Evolutionary conservation across 2,113 vertebrate genomes (phyloP).

Genomic region (Corynorhinus townsendii): DNA sequence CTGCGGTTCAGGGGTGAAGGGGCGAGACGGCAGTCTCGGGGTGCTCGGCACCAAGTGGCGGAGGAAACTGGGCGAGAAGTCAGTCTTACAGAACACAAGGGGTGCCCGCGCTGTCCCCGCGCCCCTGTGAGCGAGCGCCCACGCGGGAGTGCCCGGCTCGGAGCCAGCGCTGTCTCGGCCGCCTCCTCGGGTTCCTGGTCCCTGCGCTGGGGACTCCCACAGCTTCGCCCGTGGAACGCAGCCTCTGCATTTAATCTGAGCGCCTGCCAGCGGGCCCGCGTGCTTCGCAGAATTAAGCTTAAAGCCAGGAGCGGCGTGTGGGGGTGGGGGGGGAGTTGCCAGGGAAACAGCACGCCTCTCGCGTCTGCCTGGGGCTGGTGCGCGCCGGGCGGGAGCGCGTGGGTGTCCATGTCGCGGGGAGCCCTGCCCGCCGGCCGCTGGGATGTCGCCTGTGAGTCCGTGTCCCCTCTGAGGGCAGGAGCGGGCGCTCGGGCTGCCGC

Average conservation of each 20-base stretch:
- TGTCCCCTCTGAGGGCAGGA: no score
- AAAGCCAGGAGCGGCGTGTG: constrained; percentile 4
- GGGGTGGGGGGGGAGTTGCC: constrained; percentile 46
- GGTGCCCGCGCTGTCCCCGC: no score
- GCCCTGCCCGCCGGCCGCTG: not conserved
- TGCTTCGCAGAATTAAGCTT: constrained; percentile 63
- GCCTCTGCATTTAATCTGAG: constrained; percentile 65
- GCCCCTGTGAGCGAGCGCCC: no score
- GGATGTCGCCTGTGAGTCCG: not conserved
- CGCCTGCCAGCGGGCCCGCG: constrained; percentile 47
- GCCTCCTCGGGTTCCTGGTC: no score
- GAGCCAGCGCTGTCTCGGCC: no score
- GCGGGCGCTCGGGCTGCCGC: no score
- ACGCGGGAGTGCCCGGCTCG: no score
- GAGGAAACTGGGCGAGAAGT: no score
- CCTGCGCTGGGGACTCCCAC: not conserved
- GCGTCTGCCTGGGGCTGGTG: not conserved
- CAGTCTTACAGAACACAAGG: no score
- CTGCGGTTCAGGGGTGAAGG: no score
- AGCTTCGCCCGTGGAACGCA: constrained; percentile 21
- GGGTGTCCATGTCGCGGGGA: not conserved
- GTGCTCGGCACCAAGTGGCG: no score
- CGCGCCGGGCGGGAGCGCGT: not conserved
- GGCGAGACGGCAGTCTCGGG: no score
- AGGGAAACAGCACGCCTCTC: constrained; percentile 37